phyloP scores from a whole-genome alignment of 2,113 vertebrate genomes.

The Talpa occidentalis region DNA sequence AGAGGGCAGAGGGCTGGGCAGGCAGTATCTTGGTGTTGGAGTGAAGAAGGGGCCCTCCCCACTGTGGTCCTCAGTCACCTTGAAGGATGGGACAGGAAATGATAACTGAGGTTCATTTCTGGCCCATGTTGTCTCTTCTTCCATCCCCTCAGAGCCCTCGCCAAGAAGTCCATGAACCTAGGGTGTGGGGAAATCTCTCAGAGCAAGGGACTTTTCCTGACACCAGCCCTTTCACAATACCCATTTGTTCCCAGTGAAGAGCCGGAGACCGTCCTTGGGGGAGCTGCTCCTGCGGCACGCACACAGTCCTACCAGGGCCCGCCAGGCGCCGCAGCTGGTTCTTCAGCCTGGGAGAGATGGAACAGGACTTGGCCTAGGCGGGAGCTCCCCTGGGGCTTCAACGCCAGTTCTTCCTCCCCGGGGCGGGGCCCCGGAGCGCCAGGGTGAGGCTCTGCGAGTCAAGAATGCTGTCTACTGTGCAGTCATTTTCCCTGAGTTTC shows the following conservation, averaged over 20 bases:
- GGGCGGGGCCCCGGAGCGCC: constrained; percentile 88
- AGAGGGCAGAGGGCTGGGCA: background rate
- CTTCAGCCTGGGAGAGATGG: constrained; percentile 92
- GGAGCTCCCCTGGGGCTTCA: constrained; percentile 80
- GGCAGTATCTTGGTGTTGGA: background rate
- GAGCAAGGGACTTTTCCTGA: background rate
- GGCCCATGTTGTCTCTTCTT: background rate
- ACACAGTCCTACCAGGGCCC: constrained; percentile 93
- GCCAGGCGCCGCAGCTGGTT: constrained; percentile 91
- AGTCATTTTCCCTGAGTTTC: constrained; percentile 97
- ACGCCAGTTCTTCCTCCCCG: constrained; percentile 83
- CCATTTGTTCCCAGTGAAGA: constrained; percentile 89
- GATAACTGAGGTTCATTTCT: background rate
- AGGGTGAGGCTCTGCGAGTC: constrained; percentile 93
- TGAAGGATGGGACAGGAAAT: background rate
- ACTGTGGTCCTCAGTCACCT: background rate
- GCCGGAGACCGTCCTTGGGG: constrained; percentile 93
- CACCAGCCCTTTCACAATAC: background rate
- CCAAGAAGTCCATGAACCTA: constrained; percentile 10
- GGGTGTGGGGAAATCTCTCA: background rate
- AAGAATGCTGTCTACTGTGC: constrained; percentile 97
- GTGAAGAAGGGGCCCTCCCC: background rate
- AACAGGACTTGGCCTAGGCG: constrained; percentile 89
- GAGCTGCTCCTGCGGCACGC: constrained; percentile 95
- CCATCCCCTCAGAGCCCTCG: background rate